Base-by-base conservation (phyloP, 2,888 invertebrate genomes). In the Thyatira batis region DNA sequence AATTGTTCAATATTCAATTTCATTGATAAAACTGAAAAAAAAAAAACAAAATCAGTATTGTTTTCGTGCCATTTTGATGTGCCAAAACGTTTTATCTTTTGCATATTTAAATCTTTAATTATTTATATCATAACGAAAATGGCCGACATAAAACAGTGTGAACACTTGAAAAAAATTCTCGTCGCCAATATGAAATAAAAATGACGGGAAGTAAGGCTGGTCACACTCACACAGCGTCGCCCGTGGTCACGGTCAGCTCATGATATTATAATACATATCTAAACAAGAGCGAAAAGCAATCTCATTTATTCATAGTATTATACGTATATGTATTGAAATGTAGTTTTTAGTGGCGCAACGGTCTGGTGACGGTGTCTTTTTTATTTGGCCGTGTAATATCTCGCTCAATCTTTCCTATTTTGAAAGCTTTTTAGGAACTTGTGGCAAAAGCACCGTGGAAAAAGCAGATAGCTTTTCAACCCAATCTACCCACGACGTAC, bases 251-350 rank as follows among this genome's bases (percentile, higher is more conserved):
- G 54, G 66, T 67, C 77, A 73, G 76, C 80, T 80, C 84, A 79
- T 75, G 73, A 79, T 80, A 80, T 83, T 84, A 72, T 70, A 82
- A 81, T 85, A 90, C 90, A 91, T 91, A 91, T 91, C 90, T 85
- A 82, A 20, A 87, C 78, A 65, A 63, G 72, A 78, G 76, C 78
- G 78, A 75, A 73, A 89, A 85, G 90, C 90, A 90, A 91, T 89
- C 81, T 84, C 90, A 85, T 84, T 76, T 78, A 75, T 79, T 82
- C 84, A 79, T 82, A 80, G 77, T 82, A 80, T 83, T 80, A 79
- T 76, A 80, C 74, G 80, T 83, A 79, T 76, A 80, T 74, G 80
- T 83, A 79, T 70, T 80, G 84, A 85, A 82, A 66, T 69, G 60
- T 72, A 70, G 73, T 70, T 57, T 70, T 69, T 69, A 72, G 65